Percentiles rank a stretch among this genome's conserved stretches.
Evolutionary conservation across 1,140 invertebrate genomes (phyloP).

Genomic region (Onthophagus taurus): DNA sequence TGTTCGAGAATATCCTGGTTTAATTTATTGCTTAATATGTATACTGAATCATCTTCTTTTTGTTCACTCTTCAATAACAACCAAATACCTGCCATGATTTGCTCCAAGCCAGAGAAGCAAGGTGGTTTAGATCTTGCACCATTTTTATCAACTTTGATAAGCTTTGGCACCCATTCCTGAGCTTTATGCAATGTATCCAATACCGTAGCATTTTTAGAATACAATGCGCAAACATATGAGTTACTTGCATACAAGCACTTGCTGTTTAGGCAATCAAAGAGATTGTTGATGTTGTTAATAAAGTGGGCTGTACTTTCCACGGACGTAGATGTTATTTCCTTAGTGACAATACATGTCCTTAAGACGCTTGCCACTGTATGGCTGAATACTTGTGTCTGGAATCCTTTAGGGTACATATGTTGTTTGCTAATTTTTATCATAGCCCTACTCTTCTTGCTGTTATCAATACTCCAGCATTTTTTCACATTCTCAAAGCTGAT

Average conservation of each 20-base stretch:
- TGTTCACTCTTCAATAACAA: slow-evolving; percentile 3
- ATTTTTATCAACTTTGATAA: slow-evolving; percentile 1
- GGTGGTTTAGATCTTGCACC: slow-evolving; percentile 3
- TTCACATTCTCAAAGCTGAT: slow-evolving; percentile 14
- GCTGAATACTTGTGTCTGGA: slow-evolving; percentile 25
- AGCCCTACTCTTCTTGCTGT: slow-evolving; percentile 6
- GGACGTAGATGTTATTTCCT: slow-evolving; percentile 17
- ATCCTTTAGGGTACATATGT: slow-evolving; percentile 24
- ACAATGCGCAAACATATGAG: slow-evolving; percentile 13
- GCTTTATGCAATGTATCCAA: neutral
- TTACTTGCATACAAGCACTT: slow-evolving; percentile 11
- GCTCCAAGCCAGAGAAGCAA: slow-evolving; percentile 17
- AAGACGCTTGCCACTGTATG: slow-evolving; percentile 18
- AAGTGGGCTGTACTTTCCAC: slow-evolving; percentile 21
- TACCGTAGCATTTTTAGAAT: neutral
- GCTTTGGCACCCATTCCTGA: neutral
- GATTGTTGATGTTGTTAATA: slow-evolving; percentile 16
- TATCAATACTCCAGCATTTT: slow-evolving; percentile 14
- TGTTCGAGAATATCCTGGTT: neutral
- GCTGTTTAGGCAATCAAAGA: slow-evolving; percentile 19
- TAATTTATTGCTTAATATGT: slow-evolving; percentile 14
- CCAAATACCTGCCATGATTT: slow-evolving; percentile 18
- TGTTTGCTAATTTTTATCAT: slow-evolving; percentile 22
- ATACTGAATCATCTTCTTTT: slow-evolving; percentile 14
- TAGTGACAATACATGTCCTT: slow-evolving; percentile 17